Evolutionary conservation across 2,113 vertebrate genomes (phyloP).

Genomic region (Canis aureus): DNA sequence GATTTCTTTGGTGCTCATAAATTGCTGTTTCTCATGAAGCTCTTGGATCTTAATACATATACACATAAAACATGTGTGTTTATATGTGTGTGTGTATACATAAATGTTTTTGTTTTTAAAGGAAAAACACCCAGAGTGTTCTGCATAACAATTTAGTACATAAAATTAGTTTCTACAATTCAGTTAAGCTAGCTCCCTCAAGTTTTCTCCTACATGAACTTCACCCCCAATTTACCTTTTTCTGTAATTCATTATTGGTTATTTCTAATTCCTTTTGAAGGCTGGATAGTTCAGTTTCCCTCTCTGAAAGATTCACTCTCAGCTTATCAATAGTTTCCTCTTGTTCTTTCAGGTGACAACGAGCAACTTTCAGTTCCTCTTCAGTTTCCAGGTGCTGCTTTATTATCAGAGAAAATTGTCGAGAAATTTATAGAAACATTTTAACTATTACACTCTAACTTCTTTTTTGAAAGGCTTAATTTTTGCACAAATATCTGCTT

Average conservation of each 20-base stretch:
- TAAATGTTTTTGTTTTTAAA: not conserved
- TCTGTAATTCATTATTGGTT: not conserved
- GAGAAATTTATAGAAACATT: conserved; percentile 46
- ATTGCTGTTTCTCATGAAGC: conserved; percentile 59
- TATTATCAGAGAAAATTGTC: conserved; percentile 20
- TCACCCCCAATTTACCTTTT: conserved; percentile 59
- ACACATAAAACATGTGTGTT: not conserved
- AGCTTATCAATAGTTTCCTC: conserved; percentile 35
- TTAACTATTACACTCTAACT: not conserved
- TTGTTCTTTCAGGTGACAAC: conserved; percentile 30
- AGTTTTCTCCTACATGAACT: not conserved
- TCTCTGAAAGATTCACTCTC: conserved; percentile 58
- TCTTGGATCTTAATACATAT: conserved; percentile 58
- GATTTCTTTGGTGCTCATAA: conserved; percentile 2
- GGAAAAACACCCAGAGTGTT: not conserved
- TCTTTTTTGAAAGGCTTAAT: not conserved
- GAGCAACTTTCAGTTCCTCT: conserved; percentile 64
- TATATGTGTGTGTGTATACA: not conserved
- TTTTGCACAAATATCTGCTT: conserved; percentile 35
- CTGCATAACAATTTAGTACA: not conserved
- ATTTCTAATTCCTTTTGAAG: conserved; percentile 48
- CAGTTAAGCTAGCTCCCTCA: not conserved
- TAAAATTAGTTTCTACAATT: not conserved
- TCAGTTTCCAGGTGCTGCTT: conserved; percentile 63
- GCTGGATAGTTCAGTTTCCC: conserved; percentile 52